Conservation (phyloP, 2,888 invertebrate species). For the Shargacucullia verbasci region DNA sequence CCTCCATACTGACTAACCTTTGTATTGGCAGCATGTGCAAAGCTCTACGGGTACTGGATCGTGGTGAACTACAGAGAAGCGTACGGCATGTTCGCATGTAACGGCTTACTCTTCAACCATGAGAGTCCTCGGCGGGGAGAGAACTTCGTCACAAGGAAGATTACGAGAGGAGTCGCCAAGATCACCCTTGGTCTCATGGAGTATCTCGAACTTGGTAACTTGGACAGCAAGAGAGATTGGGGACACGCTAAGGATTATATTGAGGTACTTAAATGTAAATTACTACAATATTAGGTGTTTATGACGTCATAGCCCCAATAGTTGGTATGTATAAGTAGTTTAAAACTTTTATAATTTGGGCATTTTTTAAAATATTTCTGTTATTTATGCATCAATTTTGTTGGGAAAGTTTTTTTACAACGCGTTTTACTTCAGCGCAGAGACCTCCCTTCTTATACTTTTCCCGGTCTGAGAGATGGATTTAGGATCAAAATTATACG, state of each 20-base stretch:
- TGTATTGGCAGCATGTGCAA: conserved; percentile 94
- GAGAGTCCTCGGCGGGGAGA: conserved; percentile 98
- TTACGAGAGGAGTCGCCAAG: conserved; percentile 99
- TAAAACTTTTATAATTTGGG: too few relatives aligned
- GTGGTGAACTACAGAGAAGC: conserved; percentile 98
- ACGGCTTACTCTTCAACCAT: conserved; percentile 98
- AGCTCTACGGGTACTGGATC: conserved; percentile 98
- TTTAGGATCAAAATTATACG: too few relatives aligned
- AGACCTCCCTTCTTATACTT: too few relatives aligned
- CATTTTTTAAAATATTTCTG: too few relatives aligned
- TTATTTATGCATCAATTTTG: too few relatives aligned
- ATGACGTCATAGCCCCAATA: too few relatives aligned
- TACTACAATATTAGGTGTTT: too few relatives aligned
- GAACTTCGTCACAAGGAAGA: conserved; percentile 99
- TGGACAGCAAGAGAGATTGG: conserved; percentile 99
- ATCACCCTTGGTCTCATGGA: conserved; percentile 96
- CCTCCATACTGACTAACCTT: neutral
- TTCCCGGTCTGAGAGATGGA: too few relatives aligned
- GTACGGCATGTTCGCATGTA: conserved; percentile 98
- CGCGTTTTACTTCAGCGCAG: too few relatives aligned
- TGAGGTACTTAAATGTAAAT: conserved; percentile 89
- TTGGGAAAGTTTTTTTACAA: too few relatives aligned
- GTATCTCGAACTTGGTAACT: conserved; percentile 96
- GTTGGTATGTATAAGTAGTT: too few relatives aligned
- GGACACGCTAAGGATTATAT: conserved; percentile 99